Evolutionary conservation across 1,140 invertebrate genomes (phyloP).

Genomic region (Procambarus virginalis): DNA sequence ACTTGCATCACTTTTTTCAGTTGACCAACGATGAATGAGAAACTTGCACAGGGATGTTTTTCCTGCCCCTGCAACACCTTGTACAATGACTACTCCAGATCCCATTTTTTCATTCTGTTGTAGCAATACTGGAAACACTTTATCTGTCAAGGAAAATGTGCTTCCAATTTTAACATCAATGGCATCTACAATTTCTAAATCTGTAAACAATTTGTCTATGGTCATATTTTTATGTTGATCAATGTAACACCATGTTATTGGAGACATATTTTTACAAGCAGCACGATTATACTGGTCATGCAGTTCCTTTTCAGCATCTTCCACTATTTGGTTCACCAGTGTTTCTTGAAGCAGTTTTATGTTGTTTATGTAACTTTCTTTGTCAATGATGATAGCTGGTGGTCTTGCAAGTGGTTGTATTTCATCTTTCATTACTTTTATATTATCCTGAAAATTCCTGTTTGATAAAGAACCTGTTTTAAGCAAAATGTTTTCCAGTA

Average conservation of each 20-base stretch:
- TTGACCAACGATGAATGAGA: slow-evolving; percentile 16
- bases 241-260: neutral
- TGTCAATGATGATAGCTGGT: neutral
- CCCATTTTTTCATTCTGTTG: neutral
- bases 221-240: slow-evolving; percentile 1
- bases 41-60: slow-evolving; percentile 39
- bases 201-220: slow-evolving; percentile 9
- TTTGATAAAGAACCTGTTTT: neutral
- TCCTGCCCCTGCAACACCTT: slow-evolving; percentile 21
- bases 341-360: neutral
- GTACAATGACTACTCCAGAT: neutral
- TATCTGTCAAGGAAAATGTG: neutral
- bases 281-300: neutral
- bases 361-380: neutral
- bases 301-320: slow-evolving; percentile 17
- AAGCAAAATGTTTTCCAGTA: slow-evolving; percentile 5
- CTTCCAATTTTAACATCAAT: neutral
- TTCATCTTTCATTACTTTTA: slow-evolving; percentile 16
- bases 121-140: neutral
- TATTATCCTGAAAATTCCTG: neutral
- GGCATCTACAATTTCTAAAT: slow-evolving; percentile 7
- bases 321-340: neutral
- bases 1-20: neutral
- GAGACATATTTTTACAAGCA: neutral
- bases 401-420: neutral